Conservation (phyloP, 2,888 invertebrate species). For the Chymomyza amoena region DNA sequence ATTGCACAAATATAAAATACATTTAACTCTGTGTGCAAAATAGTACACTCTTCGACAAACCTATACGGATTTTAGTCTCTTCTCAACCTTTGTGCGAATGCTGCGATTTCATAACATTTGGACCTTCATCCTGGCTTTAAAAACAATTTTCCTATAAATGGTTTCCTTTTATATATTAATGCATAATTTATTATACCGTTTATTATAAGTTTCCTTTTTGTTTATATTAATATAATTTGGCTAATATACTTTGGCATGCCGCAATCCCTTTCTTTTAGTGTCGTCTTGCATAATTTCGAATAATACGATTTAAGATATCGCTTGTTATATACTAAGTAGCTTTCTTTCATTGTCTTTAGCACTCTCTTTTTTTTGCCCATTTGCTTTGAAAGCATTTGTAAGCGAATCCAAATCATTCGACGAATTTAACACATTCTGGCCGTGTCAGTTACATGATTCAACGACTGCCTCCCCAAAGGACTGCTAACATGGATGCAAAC, state of each 20-base stretch:
- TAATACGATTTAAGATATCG: background rate
- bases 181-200: too few species aligned
- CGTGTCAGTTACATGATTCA: background rate
- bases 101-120: too few species aligned
- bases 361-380: background rate
- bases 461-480: background rate
- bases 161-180: too few species aligned
- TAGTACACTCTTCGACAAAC: too few species aligned
- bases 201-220: too few species aligned
- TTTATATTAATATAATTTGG: too few species aligned
- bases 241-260: background rate
- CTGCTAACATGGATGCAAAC: background rate
- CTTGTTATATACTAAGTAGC: background rate
- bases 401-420: background rate
- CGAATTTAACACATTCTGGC: background rate
- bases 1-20: too few species aligned
- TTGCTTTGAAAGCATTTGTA: background rate
- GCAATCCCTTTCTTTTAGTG: background rate
- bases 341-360: background rate
- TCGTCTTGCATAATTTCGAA: background rate
- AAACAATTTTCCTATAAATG: too few species aligned
- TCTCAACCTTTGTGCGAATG: too few species aligned
- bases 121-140: too few species aligned
- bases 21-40: too few species aligned
- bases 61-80: too few species aligned